Evolutionary conservation across 2,888 invertebrate genomes (phyloP), one percentile per base, ranked within the genome.

Genomic region (Cynaeus angustus): DNA sequence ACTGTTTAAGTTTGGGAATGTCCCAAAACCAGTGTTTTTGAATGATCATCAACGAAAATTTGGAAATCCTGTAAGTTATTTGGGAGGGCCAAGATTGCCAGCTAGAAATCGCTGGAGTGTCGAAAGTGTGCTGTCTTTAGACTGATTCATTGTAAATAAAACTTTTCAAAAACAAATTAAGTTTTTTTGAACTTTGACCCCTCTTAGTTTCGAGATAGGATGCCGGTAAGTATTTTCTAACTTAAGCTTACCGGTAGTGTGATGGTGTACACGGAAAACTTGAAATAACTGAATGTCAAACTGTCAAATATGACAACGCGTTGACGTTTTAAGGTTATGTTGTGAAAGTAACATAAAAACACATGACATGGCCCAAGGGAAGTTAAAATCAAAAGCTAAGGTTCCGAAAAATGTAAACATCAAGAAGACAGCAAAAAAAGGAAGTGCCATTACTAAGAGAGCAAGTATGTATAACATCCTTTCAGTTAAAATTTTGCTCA

Each of bases 101-200:
- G 79, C 86, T 46, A 83, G 82, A 76, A 81, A 80, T 78, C 85
- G 88, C 78, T 87, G 87, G 77, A 91, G 91, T 80, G 86, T 90
- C 78, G 91, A 91, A 81, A 92, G 92, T 72, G 86, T 91, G 74
- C 80, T 92, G 74, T 92, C 92, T 14, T 82, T 92, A 81, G 92
- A 92, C 83, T 91, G 83, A 53, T 33, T 33, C n/a, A 7, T 33
- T 33, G 33, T 7, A 4, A 33, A 33, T 21, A 21, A 21, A 21
- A 4, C 2, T 21, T 21, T 21, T 21, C 1, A 21, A 21, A 21
- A 21, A 21, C 21, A 21, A 21, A 21, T 21, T 21, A 3, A 21
- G 4, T 21, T 21, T 3, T 21, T 21, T 21, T 21, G 21, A 21
- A n/a, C n/a, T n/a, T n/a, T n/a, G n/a, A n/a, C n/a, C n/a, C n/a